phyloP scores from a whole-genome alignment of 2,888 invertebrate genomes.

The Acanthopleura granulata region DNA sequence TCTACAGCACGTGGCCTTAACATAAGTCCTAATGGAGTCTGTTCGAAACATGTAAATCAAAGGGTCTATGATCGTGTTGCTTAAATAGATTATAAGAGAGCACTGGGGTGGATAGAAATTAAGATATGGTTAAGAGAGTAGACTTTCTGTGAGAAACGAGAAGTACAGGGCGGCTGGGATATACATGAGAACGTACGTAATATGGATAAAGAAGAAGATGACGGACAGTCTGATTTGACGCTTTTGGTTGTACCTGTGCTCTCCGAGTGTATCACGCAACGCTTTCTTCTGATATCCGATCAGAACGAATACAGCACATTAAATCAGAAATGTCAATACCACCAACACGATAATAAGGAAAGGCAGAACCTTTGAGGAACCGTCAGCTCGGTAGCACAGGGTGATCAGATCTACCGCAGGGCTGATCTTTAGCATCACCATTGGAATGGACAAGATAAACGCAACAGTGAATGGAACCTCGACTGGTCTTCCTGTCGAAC shows the following conservation, averaged over 20 bases:
- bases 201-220: neutral
- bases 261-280: neutral
- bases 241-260: neutral
- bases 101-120: neutral
- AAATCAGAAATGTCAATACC: neutral
- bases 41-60: neutral
- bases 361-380: neutral
- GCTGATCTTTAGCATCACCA: neutral
- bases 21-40: neutral
- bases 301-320: neutral
- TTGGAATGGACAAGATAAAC: neutral
- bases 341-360: neutral
- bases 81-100: neutral
- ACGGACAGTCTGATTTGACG: neutral
- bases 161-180: neutral
- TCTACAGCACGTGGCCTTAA: neutral
- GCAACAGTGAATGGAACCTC: neutral
- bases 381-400: neutral
- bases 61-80: neutral
- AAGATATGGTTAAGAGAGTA: neutral
- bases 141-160: neutral
- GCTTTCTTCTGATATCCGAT: neutral
- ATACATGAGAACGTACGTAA: neutral
- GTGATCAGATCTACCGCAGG: neutral
- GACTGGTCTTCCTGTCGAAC: neutral